A percentile compares a stretch with the other conserved stretches of the same genome.
Evolutionary conservation across 37 sponge, comb jelly and placozoan species (phyloP).

Genomic region (Bolinopsis microptera): DNA sequence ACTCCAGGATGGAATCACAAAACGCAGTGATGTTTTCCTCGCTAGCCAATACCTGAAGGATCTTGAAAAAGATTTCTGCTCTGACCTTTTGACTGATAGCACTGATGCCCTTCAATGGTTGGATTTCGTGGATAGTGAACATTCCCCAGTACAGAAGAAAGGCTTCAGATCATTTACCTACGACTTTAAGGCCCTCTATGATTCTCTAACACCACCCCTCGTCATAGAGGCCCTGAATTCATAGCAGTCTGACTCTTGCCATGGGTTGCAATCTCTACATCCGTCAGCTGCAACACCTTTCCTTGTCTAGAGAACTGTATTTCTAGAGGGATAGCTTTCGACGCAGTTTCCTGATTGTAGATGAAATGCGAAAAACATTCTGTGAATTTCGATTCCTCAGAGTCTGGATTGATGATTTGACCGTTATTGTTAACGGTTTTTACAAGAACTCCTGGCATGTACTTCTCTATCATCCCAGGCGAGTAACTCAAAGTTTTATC

Average conservation of each 20-base stretch:
- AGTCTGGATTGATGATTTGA: not conserved
- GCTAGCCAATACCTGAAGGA: no score
- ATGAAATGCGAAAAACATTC: not conserved
- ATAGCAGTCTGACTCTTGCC: not conserved
- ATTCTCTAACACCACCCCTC: no score
- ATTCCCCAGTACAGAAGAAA: no score
- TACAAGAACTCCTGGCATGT: not conserved
- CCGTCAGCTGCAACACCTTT: not conserved
- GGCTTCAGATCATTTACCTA: no score
- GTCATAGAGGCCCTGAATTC: no score
- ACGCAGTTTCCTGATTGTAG: not conserved
- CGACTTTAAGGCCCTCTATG: no score
- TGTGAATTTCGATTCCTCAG: not conserved
- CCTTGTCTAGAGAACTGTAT: not conserved
- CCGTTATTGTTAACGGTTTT: not conserved
- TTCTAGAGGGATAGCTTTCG: not conserved
- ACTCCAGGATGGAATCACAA: no score
- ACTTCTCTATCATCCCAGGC: not conserved
- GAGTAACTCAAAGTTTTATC: not conserved
- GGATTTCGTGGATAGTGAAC: no score
- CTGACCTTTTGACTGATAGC: no score
- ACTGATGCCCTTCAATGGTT: no score
- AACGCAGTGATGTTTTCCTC: no score
- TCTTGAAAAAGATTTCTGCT: no score
- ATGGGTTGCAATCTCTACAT: not conserved